phyloP scores from a whole-genome alignment of 2,888 invertebrate genomes.

The Xanthia togata region DNA sequence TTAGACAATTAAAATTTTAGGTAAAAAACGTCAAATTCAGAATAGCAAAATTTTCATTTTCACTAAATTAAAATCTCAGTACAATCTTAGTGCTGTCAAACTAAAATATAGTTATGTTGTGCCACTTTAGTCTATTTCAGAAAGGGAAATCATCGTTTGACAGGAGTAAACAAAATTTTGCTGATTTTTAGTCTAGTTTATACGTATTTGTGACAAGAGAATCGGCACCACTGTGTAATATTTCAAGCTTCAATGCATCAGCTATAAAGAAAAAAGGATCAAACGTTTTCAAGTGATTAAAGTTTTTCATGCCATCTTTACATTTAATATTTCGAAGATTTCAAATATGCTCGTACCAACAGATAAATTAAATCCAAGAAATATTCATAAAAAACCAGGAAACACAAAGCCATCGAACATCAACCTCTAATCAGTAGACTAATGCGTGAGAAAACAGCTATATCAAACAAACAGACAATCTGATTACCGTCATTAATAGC shows the following conservation, averaged over 20 bases:
- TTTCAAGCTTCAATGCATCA: not conserved
- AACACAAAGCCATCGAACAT: constrained; percentile 25
- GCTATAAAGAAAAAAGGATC: not conserved
- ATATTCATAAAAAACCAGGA: constrained; percentile 37
- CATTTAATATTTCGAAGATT: not conserved
- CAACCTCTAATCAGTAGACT: constrained; percentile 42
- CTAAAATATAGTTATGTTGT: too few species aligned
- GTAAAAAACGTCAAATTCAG: too few species aligned
- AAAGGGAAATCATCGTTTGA: too few species aligned
- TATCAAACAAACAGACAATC: constrained; percentile 49
- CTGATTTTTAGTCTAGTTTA: too few species aligned
- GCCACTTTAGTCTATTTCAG: too few species aligned
- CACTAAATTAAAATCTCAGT: too few species aligned
- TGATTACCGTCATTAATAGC: constrained; percentile 67
- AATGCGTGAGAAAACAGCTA: constrained; percentile 51
- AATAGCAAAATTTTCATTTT: too few species aligned
- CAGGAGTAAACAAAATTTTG: too few species aligned
- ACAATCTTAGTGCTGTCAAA: too few species aligned
- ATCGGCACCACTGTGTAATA: too few species aligned
- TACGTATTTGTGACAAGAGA: too few species aligned
- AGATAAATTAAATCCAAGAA: not conserved
- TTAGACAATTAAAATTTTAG: too few species aligned
- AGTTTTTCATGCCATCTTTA: not conserved
- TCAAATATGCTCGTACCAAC: not conserved
- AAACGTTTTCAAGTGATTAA: not conserved